These are phyloP conservation scores for Phoxinus dragarum DNA, from an alignment of 2,797 vertebrate species.

Conservation along the genomic window DNA sequence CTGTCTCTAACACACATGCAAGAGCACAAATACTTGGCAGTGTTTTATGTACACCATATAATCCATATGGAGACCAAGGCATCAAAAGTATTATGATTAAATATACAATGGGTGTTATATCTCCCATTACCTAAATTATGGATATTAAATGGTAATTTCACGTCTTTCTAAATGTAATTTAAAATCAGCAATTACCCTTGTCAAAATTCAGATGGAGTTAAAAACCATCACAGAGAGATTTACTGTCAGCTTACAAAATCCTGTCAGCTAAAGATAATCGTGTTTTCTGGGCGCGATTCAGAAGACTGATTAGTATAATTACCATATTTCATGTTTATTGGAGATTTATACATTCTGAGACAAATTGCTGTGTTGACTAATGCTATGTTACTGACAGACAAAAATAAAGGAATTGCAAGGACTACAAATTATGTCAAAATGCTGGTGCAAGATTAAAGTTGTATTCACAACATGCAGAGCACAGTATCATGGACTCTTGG, in stretches of 20 bases:
- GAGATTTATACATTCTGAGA: slow-evolving; percentile 25
- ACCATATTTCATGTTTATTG: slow-evolving; percentile 29
- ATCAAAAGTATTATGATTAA: neutral
- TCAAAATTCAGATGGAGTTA: slow-evolving; percentile 20
- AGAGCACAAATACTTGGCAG: neutral
- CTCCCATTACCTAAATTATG: slow-evolving; percentile 2
- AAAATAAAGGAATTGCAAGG: neutral
- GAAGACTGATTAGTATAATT: slow-evolving; percentile 44
- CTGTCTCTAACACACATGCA: neutral
- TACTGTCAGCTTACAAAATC: slow-evolving; percentile 11
- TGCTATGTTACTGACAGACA: slow-evolving; percentile 18
- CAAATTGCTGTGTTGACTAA: slow-evolving; percentile 7
- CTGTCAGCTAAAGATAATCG: slow-evolving; percentile 23
- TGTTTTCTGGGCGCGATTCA: slow-evolving; percentile 23
- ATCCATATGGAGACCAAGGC: neutral
- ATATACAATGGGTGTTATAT: slow-evolving; percentile 5
- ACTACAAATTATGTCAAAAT: slow-evolving; percentile 12
- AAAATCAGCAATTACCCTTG: neutral
- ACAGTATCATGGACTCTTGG: neutral
- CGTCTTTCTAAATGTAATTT: slow-evolving; percentile 24
- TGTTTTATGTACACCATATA: neutral
- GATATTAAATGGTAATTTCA: slow-evolving; percentile 10
- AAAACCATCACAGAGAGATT: slow-evolving; percentile 9
- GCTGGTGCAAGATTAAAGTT: slow-evolving; percentile 23
- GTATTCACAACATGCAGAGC: slow-evolving; percentile 13